phyloP scores from a whole-genome alignment of 2,888 invertebrate genomes.

The Dicycla oo region DNA sequence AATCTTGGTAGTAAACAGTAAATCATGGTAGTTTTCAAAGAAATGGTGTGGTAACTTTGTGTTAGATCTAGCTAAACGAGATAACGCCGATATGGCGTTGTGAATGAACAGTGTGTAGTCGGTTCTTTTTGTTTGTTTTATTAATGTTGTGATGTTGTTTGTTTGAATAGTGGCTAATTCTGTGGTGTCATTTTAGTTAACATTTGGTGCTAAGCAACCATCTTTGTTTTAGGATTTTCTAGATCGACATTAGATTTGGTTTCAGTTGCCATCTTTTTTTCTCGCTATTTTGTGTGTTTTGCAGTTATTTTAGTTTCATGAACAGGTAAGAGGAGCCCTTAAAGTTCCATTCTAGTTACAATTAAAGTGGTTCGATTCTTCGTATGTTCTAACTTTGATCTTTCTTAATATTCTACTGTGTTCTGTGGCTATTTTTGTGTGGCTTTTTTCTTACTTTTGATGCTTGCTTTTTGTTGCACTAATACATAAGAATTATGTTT shows the following conservation, averaged over 20 bases:
- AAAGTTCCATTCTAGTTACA: background rate
- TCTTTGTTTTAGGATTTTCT: background rate
- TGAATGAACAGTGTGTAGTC: too few species aligned
- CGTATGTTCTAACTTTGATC: background rate
- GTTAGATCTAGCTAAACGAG: background rate
- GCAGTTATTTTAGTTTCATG: background rate
- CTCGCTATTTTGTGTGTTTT: slow-evolving; percentile 30
- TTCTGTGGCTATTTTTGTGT: background rate
- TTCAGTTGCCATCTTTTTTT: background rate
- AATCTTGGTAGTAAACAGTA: background rate
- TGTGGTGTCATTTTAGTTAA: background rate
- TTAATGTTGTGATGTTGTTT: slow-evolving; percentile 5
- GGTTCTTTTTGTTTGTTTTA: background rate
- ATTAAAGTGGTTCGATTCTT: slow-evolving; percentile 17
- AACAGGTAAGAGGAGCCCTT: slow-evolving; percentile 7
- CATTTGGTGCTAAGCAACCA: too few species aligned
- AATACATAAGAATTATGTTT: slow-evolving; percentile 4
- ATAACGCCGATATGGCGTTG: background rate
- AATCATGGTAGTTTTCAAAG: background rate
- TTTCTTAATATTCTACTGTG: background rate
- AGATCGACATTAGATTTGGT: background rate
- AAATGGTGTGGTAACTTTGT: slow-evolving; percentile 15
- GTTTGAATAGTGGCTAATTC: slow-evolving; percentile 3
- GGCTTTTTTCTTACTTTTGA: slow-evolving; percentile 17
- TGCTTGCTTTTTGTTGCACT: slow-evolving; percentile 42